Conservation (phyloP, 1,140 invertebrate species). For the Theocolax elegans region DNA sequence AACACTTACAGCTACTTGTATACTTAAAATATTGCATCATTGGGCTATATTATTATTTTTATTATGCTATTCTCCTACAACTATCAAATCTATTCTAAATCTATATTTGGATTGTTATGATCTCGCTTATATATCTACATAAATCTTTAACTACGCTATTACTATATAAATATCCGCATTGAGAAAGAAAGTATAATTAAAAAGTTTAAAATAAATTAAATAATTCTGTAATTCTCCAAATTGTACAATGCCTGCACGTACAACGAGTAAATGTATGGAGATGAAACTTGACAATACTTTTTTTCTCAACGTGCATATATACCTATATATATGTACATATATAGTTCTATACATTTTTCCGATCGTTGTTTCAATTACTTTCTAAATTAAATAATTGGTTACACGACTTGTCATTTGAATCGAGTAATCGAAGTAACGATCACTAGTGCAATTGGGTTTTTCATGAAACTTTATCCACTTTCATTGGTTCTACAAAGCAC, state of each 20-base stretch:
- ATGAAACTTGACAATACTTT: not conserved
- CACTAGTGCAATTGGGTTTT: conserved; percentile 28
- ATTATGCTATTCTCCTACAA: not conserved
- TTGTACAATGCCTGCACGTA: no score
- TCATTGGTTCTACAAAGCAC: conserved; percentile 11
- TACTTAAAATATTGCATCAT: no score
- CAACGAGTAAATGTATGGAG: no score
- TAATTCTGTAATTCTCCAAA: not conserved
- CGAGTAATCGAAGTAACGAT: conserved; percentile 8
- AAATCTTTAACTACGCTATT: not conserved
- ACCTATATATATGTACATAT: not conserved
- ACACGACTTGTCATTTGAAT: no score
- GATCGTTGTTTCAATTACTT: not conserved
- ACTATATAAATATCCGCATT: not conserved
- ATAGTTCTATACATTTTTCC: not conserved
- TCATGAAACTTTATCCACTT: conserved; percentile 35
- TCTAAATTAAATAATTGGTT: not conserved
- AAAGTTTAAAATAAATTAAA: not conserved
- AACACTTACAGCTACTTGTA: no score
- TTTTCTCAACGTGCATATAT: not conserved
- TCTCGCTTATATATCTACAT: not conserved
- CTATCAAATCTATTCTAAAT: conserved; percentile 14
- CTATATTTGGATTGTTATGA: conserved; percentile 9
- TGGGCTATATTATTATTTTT: no score
- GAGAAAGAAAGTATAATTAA: not conserved